phyloP scores from a whole-genome alignment of 1,140 invertebrate genomes.

The Pogonus chalceus region DNA sequence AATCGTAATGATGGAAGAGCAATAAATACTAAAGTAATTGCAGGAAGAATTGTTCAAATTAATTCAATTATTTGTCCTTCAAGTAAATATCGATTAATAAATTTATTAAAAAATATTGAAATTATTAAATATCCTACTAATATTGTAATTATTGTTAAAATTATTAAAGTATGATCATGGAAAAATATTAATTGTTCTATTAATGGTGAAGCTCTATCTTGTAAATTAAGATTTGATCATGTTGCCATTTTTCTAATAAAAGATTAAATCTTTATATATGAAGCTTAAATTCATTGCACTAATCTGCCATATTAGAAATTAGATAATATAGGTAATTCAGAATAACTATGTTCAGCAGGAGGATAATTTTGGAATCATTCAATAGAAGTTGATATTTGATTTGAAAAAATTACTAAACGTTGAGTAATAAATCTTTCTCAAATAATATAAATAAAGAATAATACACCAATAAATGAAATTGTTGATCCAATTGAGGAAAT shows the following conservation, averaged over 20 bases:
- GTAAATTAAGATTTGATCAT: no score
- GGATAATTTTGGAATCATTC: constrained; percentile 48
- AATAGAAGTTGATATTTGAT: constrained; percentile 40
- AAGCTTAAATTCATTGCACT: constrained; percentile 47
- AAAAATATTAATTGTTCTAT: constrained; percentile 52
- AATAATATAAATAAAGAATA: constrained; percentile 46
- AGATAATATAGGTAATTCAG: constrained; percentile 43
- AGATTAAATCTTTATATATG: no score
- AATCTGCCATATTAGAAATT: constrained; percentile 45
- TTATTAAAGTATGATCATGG: constrained; percentile 45
- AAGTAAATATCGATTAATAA: constrained; percentile 31
- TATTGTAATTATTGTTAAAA: constrained; percentile 46
- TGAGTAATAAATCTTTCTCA: constrained; percentile 35
- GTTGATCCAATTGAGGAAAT: constrained; percentile 51
- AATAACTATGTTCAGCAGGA: constrained; percentile 43
- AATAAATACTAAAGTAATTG: constrained; percentile 51
- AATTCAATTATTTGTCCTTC: constrained; percentile 47
- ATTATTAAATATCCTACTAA: constrained; percentile 47
- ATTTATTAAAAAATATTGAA: constrained; percentile 27
- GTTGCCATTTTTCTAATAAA: constrained; percentile 42
- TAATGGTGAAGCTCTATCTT: constrained; percentile 35
- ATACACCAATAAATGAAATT: constrained; percentile 42
- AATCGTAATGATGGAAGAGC: constrained; percentile 47
- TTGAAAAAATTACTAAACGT: constrained; percentile 35
- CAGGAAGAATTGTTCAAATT: constrained; percentile 51